Percentiles rank a stretch among this genome's conserved stretches.
phyloP scores from a whole-genome alignment of 2,888 invertebrate species.

The Xestia c-nigrum region DNA sequence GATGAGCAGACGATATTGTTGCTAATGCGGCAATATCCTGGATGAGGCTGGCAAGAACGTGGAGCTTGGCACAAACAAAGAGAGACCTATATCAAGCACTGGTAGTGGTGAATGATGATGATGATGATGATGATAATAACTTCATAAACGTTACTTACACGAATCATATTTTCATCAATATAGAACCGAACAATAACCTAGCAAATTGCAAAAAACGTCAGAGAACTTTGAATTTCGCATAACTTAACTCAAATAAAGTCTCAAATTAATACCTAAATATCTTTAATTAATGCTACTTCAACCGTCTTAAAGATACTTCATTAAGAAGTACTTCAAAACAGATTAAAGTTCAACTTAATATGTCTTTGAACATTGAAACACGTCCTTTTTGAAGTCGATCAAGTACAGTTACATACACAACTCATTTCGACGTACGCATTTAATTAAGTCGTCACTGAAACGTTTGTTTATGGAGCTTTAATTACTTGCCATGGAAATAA shows the following conservation, averaged over 20 bases:
- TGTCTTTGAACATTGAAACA: constrained; percentile 10
- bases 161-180: too few relatives aligned
- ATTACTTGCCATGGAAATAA: constrained; percentile 70
- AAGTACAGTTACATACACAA: constrained; percentile 36
- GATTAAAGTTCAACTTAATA: constrained; percentile 30
- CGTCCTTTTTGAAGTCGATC: constrained; percentile 40
- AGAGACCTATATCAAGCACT: too few relatives aligned
- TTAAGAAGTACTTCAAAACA: constrained; percentile 28
- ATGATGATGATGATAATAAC: too few relatives aligned
- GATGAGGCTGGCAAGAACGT: too few relatives aligned
- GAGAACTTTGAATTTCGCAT: too few relatives aligned
- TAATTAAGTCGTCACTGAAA: constrained; percentile 60
- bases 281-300: constrained; percentile 20
- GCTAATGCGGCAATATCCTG: too few relatives aligned
- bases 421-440: constrained; percentile 49
- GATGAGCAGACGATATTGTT: too few relatives aligned
- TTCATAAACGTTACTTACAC: too few relatives aligned
- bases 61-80: too few relatives aligned
- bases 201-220: too few relatives aligned
- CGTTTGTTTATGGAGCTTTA: constrained; percentile 72
- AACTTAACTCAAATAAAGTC: neutral
- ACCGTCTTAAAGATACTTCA: constrained; percentile 18
- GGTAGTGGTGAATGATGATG: too few relatives aligned
- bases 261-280: constrained; percentile 22
- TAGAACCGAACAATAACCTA: too few relatives aligned